A percentile compares a stretch with the other conserved stretches of the same genome.
These are phyloP conservation scores for Pristionchus arcanus DNA, from an alignment of 2,888 invertebrate genomes.

Conservation along the genomic window DNA sequence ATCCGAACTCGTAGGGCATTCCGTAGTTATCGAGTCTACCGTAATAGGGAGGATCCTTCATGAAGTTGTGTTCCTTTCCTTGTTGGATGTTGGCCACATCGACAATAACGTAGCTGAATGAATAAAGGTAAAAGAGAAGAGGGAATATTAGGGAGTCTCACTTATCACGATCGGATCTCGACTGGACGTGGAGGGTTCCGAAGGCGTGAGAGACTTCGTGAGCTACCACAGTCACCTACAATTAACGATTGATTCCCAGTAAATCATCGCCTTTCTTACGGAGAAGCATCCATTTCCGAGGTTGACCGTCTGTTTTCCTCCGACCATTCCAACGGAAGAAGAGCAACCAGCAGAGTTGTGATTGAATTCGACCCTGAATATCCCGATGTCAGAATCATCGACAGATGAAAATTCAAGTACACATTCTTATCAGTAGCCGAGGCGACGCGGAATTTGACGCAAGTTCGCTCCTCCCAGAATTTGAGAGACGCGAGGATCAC, in stretches of 20 bases:
- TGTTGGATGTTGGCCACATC: conserved; percentile 19
- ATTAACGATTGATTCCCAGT: background rate
- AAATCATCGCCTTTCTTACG: background rate
- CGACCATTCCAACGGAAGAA: conserved; percentile 27
- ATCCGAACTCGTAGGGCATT: conserved; percentile 53
- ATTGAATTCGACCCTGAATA: conserved; percentile 1
- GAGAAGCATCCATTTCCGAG: conserved; percentile 13
- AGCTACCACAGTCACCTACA: conserved; percentile 35
- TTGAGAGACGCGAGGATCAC: background rate
- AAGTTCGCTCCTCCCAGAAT: conserved; percentile 35
- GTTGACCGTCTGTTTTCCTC: conserved; percentile 24
- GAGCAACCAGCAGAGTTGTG: conserved; percentile 14
- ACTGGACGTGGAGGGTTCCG: conserved; percentile 53
- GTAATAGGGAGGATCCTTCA: conserved; percentile 16
- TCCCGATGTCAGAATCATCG: background rate
- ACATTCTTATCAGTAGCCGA: conserved; percentile 3
- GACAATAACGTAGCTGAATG: conserved; percentile 26
- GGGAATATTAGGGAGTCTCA: background rate
- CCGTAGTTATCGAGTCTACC: conserved; percentile 40
- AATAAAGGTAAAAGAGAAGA: background rate
- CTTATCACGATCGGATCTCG: conserved; percentile 49
- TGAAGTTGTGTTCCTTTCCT: conserved; percentile 50
- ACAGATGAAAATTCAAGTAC: background rate
- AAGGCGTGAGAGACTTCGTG: conserved; percentile 50
- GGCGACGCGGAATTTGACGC: background rate